Evolutionary conservation across 2,797 vertebrate species (phyloP).

Genomic region (Telmatherina bonti): DNA sequence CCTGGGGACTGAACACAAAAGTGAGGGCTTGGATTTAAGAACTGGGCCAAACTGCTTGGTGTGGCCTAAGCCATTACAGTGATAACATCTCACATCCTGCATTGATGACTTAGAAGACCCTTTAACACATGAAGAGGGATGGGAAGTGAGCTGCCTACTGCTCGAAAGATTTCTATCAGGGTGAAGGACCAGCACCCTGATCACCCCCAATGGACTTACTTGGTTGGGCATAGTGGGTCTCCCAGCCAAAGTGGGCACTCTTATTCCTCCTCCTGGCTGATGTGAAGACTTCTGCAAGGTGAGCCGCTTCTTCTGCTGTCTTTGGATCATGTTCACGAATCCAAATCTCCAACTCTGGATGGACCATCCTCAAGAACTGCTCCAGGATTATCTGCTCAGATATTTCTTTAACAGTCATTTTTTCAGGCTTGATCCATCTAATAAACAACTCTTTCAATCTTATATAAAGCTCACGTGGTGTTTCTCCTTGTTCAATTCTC

Average conservation of each 20-base stretch:
- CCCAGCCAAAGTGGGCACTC: too few relatives aligned
- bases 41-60: too few relatives aligned
- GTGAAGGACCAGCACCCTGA: background rate
- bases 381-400: background rate
- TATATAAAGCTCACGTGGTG: too few relatives aligned
- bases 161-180: background rate
- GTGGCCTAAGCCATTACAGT: too few relatives aligned
- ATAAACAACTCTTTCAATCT: background rate
- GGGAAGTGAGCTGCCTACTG: background rate
- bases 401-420: background rate
- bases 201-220: conserved; percentile 2
- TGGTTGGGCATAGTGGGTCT: background rate
- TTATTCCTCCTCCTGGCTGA: background rate
- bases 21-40: too few relatives aligned
- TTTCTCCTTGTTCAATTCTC: too few relatives aligned
- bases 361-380: too few relatives aligned
- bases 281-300: background rate
- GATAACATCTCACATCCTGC: too few relatives aligned
- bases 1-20: too few relatives aligned
- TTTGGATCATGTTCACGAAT: background rate
- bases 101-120: too few relatives aligned
- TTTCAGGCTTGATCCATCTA: background rate
- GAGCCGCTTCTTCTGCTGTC: background rate
- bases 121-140: background rate
- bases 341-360: background rate